phyloP scores from a whole-genome alignment of 1,140 invertebrate species.

The Eulimnadia texana region DNA sequence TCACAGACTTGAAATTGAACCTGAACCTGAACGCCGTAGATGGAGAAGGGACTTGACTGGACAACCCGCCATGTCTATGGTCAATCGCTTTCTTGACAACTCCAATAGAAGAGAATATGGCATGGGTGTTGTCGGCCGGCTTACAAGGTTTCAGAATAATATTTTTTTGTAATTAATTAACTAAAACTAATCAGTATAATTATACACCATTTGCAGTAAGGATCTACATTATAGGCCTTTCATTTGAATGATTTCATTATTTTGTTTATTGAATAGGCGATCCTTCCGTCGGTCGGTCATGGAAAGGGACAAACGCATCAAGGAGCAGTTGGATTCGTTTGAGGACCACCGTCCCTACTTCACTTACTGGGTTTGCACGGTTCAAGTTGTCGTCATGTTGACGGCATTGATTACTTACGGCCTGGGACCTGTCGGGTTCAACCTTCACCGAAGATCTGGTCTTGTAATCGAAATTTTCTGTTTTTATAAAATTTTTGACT shows the following conservation, averaged over 20 bases:
- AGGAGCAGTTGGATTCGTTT: conserved; percentile 71
- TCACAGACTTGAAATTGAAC: neutral
- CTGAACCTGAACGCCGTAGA: neutral
- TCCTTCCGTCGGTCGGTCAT: conserved; percentile 51
- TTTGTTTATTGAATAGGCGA: conserved; percentile 32
- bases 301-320: conserved; percentile 45
- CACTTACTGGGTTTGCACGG: conserved; percentile 94
- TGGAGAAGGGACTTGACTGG: neutral
- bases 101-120: conserved; percentile 59
- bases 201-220: neutral
- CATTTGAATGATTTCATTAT: no score
- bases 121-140: conserved; percentile 63
- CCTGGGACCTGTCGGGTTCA: conserved; percentile 84
- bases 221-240: no score
- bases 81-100: conserved; percentile 6
- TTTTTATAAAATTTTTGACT: neutral
- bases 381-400: conserved; percentile 82
- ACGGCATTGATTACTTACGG: conserved; percentile 86
- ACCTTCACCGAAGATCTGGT: conserved; percentile 63
- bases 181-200: neutral
- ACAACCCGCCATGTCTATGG: neutral
- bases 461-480: conserved; percentile 32
- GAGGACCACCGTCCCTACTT: conserved; percentile 94
- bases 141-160: conserved; percentile 44
- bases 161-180: neutral